A percentile compares a stretch with the other conserved stretches of the same genome.
Evolutionary conservation across 2,888 invertebrate genomes (phyloP).

Genomic region (Drosophila engyochracea): DNA sequence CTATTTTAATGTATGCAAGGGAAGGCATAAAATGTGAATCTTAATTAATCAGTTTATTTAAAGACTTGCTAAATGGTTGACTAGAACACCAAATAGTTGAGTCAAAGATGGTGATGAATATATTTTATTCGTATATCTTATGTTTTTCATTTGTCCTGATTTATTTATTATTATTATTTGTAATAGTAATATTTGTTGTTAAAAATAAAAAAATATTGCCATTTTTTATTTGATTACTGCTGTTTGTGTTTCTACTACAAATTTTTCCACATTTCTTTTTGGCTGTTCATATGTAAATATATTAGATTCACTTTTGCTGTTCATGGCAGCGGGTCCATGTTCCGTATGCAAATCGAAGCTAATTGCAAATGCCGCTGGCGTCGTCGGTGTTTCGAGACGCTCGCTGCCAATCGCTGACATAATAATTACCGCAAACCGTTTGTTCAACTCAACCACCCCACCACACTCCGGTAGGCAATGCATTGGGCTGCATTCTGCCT

Average conservation of each 20-base stretch:
- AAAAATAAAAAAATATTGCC: background rate
- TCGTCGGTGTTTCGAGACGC: constrained; percentile 48
- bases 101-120: too few species aligned
- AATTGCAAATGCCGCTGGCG: constrained; percentile 77
- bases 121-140: background rate
- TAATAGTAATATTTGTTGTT: background rate
- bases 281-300: constrained; percentile 17
- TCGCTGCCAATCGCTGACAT: constrained; percentile 60
- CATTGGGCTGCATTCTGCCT: background rate
- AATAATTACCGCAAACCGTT: constrained; percentile 69
- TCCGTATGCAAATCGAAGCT: constrained; percentile 61
- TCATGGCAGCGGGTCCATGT: constrained; percentile 5
- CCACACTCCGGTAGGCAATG: background rate
- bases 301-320: constrained; percentile 64
- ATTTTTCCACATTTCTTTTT: constrained; percentile 16
- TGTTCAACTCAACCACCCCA: constrained; percentile 1
- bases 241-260: background rate
- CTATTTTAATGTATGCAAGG: too few species aligned
- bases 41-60: background rate
- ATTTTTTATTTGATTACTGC: background rate
- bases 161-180: background rate
- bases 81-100: background rate
- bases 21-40: background rate
- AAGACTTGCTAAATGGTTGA: background rate
- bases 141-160: background rate